Evolutionary conservation across 2,888 invertebrate genomes (phyloP), one percentile per base, ranked within the genome.

Genomic region (Entomobrya proxima): DNA sequence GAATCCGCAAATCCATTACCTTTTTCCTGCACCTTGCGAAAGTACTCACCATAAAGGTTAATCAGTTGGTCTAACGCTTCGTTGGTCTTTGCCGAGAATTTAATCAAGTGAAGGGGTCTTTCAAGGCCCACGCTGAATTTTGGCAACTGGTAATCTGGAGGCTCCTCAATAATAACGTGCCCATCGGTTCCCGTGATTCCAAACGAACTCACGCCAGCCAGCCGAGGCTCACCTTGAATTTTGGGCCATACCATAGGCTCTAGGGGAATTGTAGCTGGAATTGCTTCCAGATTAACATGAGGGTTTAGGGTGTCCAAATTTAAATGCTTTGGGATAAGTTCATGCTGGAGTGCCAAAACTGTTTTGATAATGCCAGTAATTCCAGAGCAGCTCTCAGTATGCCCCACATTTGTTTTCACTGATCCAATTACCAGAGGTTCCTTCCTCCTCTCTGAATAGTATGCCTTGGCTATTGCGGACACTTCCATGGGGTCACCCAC

Each of bases 361-460:
- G 85, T 83, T 72, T 88, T 88, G 13, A 88, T 86, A 11, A 88
- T 55, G 11, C 87, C 87, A 0, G 88, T 77, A 7, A 88, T 80
- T 47, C 72, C 77, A 3, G 72, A 77, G 24, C 81, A 40, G 21
- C 69, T 35, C 40, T 81, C 82, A 1, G 88, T 88, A 37, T 88
- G 88, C 21, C 88, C 88, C 18, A 88, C 67, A 37, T 88, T 88
- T 0, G 88, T 87, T 37, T 87, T 87, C 11, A 88, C 88, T 0
- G 88, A 88, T 0, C 86, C 88, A 13, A 88, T 77, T 11, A 76
- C 32, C 21, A 88, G 47, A 1, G 86, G 79, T 13, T 55, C 35
- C 0, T 58, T 37, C 21, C 79, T 7, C 1, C n/a, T 58, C n/a
- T n/a, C 27, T 1, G 86, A 61, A 27, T 72, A 15, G 50, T 86